Evolutionary conservation across 2,113 vertebrate species (phyloP), one percentile per base, ranked within the genome.

Genomic region (Mola mola): DNA sequence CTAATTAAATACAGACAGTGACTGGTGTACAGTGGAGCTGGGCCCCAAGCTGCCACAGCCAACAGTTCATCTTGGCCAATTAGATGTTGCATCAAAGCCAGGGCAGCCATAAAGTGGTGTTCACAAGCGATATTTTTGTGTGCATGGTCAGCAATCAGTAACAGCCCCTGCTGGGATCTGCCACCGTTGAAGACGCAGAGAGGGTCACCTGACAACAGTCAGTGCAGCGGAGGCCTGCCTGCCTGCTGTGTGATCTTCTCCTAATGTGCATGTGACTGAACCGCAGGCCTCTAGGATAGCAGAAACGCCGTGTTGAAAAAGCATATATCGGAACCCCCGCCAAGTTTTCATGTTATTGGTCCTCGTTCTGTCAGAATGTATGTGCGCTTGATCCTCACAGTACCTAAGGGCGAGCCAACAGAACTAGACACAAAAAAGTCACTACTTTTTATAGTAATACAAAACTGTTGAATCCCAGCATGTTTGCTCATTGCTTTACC

Each of bases 51-150:
- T 77, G 79, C 87, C 74, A 67, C 81, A 74, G 83, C 83, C 4
- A 81, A 82, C 83, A 88, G 87, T 90, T 87, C 86, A 88, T 90
- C 79, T 87, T 28, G 66, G 82, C 88, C 90, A 89, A 89, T 92
- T 90, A 91, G 77, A 87, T 87, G 79, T 50, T 13, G 75, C 87
- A 89, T 90, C 88, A 92, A 88, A 90, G 88, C 58, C 20, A 6
- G 66, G 58, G 72, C 63, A 53, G 64, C 64, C 75, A 75, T 75
- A 83, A 88, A 87, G 81, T 68, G 52, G 51, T 75, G 79, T 87
- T 89, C 85, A 86, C 75, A 88, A 80, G 64, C 79, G 42, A 79
- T 72, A 82, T 82, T 82, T 78, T 85, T 84, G 82, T 86, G 87
- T 88, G 79, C 67, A 78, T 85, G 85, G 88, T 86, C 84, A 85